Evolutionary conservation across 2,888 invertebrate genomes (phyloP).

Genomic region (Neuroscelio doddi): DNA sequence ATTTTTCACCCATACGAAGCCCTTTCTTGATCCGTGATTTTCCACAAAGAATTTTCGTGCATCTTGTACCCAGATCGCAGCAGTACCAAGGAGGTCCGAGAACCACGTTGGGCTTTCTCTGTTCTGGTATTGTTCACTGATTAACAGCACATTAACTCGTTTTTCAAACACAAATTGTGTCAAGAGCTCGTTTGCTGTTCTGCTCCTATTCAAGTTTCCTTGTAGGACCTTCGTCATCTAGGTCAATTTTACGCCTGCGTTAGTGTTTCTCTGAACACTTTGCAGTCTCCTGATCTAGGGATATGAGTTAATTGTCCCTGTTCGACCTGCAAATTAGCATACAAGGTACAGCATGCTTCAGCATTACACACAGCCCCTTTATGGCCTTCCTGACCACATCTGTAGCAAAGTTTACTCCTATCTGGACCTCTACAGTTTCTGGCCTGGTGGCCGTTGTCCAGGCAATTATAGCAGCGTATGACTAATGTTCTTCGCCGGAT

Average conservation of each 20-base stretch:
- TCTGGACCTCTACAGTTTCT: constrained; percentile 10
- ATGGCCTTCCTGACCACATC: constrained; percentile 45
- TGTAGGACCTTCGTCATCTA: constrained; percentile 34
- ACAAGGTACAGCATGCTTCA: constrained; percentile 36
- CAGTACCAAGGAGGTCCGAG: constrained; percentile 22
- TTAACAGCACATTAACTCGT: constrained; percentile 1
- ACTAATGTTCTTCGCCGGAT: constrained; percentile 1
- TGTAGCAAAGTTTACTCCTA: constrained; percentile 35
- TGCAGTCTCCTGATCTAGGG: constrained; percentile 24
- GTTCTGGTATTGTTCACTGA: constrained; percentile 18
- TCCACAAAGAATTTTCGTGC: neutral
- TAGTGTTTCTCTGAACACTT: constrained; percentile 24
- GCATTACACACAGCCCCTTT: constrained; percentile 29
- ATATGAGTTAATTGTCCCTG: no score
- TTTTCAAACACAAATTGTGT: constrained; percentile 21
- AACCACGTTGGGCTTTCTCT: constrained; percentile 12
- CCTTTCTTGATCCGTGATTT: no score
- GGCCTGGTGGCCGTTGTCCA: constrained; percentile 13
- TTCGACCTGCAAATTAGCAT: no score
- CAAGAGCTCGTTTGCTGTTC: constrained; percentile 32
- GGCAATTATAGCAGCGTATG: constrained; percentile 10
- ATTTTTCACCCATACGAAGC: no score
- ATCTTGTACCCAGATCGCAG: constrained; percentile 30
- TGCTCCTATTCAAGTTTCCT: constrained; percentile 44
- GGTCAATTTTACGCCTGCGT: constrained; percentile 4